These are phyloP conservation scores for Trachelus tabidus DNA, from an alignment of 2,888 invertebrate genomes.

Conservation along the genomic window DNA sequence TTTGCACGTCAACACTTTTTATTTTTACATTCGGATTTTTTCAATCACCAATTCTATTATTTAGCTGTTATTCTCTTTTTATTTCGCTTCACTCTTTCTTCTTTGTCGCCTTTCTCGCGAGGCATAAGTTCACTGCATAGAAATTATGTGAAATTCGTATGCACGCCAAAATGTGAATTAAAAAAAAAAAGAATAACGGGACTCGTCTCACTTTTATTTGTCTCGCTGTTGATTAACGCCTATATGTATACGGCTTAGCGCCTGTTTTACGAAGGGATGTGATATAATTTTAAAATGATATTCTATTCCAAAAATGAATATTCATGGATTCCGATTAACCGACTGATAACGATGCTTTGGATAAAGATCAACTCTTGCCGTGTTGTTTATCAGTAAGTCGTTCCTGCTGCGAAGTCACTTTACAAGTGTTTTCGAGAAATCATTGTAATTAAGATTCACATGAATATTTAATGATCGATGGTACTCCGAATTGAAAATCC, in stretches of 20 bases:
- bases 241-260: background rate
- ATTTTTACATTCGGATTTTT: background rate
- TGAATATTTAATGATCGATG: background rate
- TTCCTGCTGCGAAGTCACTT: background rate
- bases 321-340: background rate
- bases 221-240: background rate
- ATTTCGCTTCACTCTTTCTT: background rate
- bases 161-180: background rate
- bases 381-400: background rate
- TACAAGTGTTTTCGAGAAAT: background rate
- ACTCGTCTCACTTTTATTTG: background rate
- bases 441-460: background rate
- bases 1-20: background rate
- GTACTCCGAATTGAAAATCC: background rate
- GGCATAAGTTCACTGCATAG: background rate
- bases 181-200: no score
- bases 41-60: background rate
- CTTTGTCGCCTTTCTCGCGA: background rate
- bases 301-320: background rate
- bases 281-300: background rate
- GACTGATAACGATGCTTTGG: background rate
- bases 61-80: background rate
- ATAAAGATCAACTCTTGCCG: background rate
- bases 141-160: background rate
- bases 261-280: background rate